A percentile compares a stretch with the other conserved stretches of the same genome.
Conservation (phyloP, 2,888 invertebrate species). For the Chalcosyrphus nemorum region DNA sequence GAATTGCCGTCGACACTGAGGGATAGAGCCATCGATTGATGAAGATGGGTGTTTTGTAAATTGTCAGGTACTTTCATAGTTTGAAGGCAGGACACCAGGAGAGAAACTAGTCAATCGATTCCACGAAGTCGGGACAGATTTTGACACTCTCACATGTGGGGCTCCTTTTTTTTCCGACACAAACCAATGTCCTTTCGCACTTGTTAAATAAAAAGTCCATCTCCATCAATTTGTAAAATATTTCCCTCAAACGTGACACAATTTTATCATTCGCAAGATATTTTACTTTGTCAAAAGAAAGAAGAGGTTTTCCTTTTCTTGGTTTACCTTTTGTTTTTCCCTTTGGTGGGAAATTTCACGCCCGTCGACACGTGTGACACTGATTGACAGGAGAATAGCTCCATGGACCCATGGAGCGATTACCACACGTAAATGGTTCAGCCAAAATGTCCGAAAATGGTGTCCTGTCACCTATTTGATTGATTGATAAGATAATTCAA, state of each 20-base stretch:
- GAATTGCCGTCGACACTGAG: constrained; percentile 3
- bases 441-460: constrained; percentile 21
- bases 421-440: constrained; percentile 19
- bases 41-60: constrained; percentile 8
- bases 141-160: too few species aligned
- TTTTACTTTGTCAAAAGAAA: neutral
- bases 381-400: constrained; percentile 29
- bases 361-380: constrained; percentile 1
- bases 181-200: neutral
- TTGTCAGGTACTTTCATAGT: neutral
- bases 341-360: neutral
- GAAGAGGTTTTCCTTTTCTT: neutral
- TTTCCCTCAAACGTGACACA: neutral
- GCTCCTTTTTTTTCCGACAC: neutral
- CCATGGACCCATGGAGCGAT: neutral
- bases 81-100: too few species aligned
- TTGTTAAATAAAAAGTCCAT: neutral
- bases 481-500: constrained; percentile 45
- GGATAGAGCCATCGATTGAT: constrained; percentile 11
- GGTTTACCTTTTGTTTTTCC: neutral
- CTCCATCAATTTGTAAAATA: constrained; percentile 9
- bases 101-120: too few species aligned
- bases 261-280: neutral
- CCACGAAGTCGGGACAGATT: too few species aligned
- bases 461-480: constrained; percentile 29